Base-by-base conservation (phyloP, 2,797 vertebrate genomes). In the Furcifer pardalis region DNA sequence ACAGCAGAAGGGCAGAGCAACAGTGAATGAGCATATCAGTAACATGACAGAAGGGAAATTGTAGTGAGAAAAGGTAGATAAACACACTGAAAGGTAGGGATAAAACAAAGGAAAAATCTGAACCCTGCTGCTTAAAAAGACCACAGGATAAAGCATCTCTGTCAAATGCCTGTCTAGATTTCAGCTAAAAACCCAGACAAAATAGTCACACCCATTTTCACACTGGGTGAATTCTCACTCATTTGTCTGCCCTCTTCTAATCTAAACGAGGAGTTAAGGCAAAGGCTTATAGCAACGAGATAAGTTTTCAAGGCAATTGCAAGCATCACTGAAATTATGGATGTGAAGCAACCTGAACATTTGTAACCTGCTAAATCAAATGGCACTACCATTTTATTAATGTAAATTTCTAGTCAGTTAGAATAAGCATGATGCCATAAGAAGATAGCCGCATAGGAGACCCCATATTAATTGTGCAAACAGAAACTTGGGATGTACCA, bases 81-180 rank as follows among this genome's bases (percentile, higher is more conserved):
- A 56, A 12, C n/a, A 40, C 1, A 40, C 4, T 25, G 49, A 77
- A 46, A 76, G 82, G 88, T 79, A 73, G 83, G 13, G 88, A 81
- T 0, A 80, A n/a, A 1, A 32, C 44, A 7, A 17, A 35, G 68
- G 9, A 7, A 66, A 77, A 85, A 74, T 87, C n/a, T n/a, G n/a
- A n/a, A n/a, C n/a, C n/a, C n/a, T n/a, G 1, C 52, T 79, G 30
- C 77, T 79, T 52, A 87, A 80, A 0, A 0, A 77, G 84, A 81
- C 25, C 69, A 80, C 0, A 8, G 83, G 66, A 86, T 10, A 56
- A 76, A 76, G 5, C 66, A 71, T 21, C 40, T 3, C 37, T 46
- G 40, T 10, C 23, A 40, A 37, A 10, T 62, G 56, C 56, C 35
- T 12, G 37, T 62, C 59, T 5, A 62, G 25, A 62, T 6, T 27